Base-by-base conservation (phyloP, 2,113 vertebrate genomes). In the Bos indicus region DNA sequence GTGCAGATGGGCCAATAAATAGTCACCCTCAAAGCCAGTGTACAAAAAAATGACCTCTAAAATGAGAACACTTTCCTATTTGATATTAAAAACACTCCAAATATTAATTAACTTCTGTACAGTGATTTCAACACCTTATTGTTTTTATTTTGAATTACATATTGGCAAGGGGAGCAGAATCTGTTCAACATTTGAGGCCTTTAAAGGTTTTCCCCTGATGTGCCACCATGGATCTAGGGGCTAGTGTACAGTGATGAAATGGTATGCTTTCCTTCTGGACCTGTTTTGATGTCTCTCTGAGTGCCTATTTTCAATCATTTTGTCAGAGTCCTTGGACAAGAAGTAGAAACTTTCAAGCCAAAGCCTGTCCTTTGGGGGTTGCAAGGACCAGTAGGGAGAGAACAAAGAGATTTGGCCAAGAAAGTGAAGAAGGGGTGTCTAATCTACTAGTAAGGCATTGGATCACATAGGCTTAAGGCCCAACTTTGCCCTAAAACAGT, bases 61-160 rank as follows among this genome's bases (percentile, higher is more conserved):
- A 85, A 59, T 43, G 8, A 52, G 56, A 88, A 52, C 7, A 46
- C 6, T 78, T 97, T 96, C 21, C 11, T 67, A 91, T 52, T 84
- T 95, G 82, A 46, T 90, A 84, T 93, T 93, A 10, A 64, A 96
- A 90, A 54, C 12, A 87, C 33, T 96, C 89, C 30, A 86, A 71
- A 74, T 71, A 89, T 48, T 92, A 74, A 93, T 78, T 23, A 77
- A 83, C 15, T 93, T 96, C 43, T 86, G 88, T 56, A 60, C 26
- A 71, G 40, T 88, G 48, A 88, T 87, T 95, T 64, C 33, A 90
- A 57, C 19, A 36, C 48, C 3, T 83, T 84, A 64, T 33, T 88
- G 23, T 84, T 93, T 54, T 77, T 54, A 28, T 88, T 95, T 95
- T 95, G 17, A 88, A 40, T 91, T 91, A 67, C 1, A 54, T 80